Conservation (phyloP, 2,888 invertebrate species). For the Agelastica alni region DNA sequence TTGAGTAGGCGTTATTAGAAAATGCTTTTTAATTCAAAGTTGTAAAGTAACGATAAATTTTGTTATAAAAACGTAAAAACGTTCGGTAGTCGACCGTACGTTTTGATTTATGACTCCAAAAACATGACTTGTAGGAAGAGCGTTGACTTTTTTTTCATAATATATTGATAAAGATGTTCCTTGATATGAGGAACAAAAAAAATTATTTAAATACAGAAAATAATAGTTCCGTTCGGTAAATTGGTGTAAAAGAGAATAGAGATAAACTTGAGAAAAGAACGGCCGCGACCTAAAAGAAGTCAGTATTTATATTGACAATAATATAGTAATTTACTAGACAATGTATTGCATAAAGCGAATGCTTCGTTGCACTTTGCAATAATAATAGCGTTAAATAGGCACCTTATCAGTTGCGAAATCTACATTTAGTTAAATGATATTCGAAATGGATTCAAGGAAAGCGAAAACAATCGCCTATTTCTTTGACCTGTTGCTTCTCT, state of each 20-base stretch:
- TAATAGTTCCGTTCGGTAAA: too few species aligned
- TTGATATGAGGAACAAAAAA: too few species aligned
- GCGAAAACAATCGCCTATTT: constrained; percentile 54
- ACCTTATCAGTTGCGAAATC: constrained; percentile 45
- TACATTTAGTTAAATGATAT: constrained; percentile 46
- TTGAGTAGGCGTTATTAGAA: too few species aligned
- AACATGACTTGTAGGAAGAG: too few species aligned
- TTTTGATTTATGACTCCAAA: too few species aligned
- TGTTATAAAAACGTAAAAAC: too few species aligned
- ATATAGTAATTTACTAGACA: constrained; percentile 39
- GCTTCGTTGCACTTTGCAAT: constrained; percentile 41
- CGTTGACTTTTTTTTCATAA: too few species aligned
- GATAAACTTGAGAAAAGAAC: constrained; percentile 23
- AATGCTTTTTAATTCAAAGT: too few species aligned
- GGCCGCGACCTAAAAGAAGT: constrained; percentile 35
- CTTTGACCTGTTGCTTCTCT: constrained; percentile 35
- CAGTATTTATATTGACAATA: constrained; percentile 37
- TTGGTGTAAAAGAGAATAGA: constrained; percentile 6
- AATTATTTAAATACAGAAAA: too few species aligned
- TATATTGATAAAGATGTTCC: too few species aligned
- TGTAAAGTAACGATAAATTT: too few species aligned
- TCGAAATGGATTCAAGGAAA: constrained; percentile 54
- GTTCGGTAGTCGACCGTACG: too few species aligned
- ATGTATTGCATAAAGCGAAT: constrained; percentile 37
- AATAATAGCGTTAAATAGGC: constrained; percentile 41